Conservation (phyloP, 2,113 vertebrate species). For the Triplophysa tibetana region DNA sequence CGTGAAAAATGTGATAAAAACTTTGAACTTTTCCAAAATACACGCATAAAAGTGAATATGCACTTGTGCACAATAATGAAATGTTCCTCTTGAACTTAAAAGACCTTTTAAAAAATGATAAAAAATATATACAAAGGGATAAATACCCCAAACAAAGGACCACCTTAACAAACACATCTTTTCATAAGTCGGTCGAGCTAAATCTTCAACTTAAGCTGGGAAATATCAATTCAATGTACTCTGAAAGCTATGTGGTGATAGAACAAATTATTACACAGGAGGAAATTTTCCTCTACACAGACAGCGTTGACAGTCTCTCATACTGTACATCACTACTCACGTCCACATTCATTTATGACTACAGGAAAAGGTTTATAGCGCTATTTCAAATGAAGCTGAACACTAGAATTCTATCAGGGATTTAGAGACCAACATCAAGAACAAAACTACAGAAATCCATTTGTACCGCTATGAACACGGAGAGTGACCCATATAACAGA, state of each 20-base stretch:
- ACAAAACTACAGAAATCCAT: not conserved
- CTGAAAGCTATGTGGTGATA: not conserved
- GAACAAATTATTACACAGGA: not conserved
- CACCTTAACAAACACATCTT: too few relatives aligned
- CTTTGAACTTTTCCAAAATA: too few relatives aligned
- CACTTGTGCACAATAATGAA: too few relatives aligned
- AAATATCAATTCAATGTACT: not conserved
- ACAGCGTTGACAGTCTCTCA: conserved; percentile 8
- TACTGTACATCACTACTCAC: not conserved
- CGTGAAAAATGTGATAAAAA: too few relatives aligned
- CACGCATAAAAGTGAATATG: too few relatives aligned
- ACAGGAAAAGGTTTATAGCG: conserved; percentile 24
- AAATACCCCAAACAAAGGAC: too few relatives aligned
- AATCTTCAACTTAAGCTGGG: not conserved
- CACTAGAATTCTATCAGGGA: not conserved
- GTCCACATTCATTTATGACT: conserved; percentile 7
- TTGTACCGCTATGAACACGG: not conserved
- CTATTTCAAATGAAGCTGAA: conserved; percentile 19
- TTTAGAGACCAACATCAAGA: not conserved
- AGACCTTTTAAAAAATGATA: too few relatives aligned
- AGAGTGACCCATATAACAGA: not conserved
- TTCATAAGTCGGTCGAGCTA: not conserved
- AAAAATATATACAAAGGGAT: too few relatives aligned
- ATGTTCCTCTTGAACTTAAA: too few relatives aligned
- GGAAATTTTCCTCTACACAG: not conserved